These are phyloP conservation scores for Pimpla rufipes DNA, from an alignment of 2,888 invertebrate species.

Conservation along the genomic window DNA sequence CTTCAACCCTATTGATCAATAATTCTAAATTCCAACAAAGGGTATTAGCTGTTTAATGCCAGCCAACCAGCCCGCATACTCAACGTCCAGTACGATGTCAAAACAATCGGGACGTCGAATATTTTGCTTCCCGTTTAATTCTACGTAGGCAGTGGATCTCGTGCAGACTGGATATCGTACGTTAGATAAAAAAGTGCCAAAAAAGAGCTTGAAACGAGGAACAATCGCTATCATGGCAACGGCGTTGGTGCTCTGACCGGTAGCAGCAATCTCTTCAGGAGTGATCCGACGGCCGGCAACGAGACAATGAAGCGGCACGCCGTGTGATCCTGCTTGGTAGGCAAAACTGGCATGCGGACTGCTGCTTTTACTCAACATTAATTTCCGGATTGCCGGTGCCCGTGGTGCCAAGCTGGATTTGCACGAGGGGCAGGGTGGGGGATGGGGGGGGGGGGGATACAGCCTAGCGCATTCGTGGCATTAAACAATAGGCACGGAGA, in stretches of 20 bases:
- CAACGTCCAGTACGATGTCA: neutral
- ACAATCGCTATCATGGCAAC: conserved; percentile 8
- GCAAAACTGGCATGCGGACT: conserved; percentile 42
- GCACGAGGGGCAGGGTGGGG: conserved; percentile 3
- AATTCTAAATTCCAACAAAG: too few relatives aligned
- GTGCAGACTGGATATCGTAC: neutral
- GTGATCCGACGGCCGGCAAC: conserved; percentile 21
- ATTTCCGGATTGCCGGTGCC: conserved; percentile 65
- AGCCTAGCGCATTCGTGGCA: conserved; percentile 47
- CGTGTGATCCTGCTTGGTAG: conserved; percentile 56
- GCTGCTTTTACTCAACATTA: conserved; percentile 63
- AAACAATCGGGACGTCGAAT: neutral
- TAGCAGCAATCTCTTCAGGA: conserved; percentile 35
- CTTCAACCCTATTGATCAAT: too few relatives aligned
- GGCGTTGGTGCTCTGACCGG: conserved; percentile 16
- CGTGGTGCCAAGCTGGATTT: conserved; percentile 35
- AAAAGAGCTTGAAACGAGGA: neutral
- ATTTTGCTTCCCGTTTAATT: neutral
- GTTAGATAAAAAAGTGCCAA: neutral
- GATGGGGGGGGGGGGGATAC: neutral
- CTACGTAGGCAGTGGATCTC: neutral
- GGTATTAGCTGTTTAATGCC: too few relatives aligned
- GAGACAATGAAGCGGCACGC: conserved; percentile 53
- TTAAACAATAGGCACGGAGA: conserved; percentile 61
- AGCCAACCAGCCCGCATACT: too few relatives aligned